Base-by-base conservation (phyloP, 2,113 vertebrate genomes). In the Nymphicus hollandicus region DNA sequence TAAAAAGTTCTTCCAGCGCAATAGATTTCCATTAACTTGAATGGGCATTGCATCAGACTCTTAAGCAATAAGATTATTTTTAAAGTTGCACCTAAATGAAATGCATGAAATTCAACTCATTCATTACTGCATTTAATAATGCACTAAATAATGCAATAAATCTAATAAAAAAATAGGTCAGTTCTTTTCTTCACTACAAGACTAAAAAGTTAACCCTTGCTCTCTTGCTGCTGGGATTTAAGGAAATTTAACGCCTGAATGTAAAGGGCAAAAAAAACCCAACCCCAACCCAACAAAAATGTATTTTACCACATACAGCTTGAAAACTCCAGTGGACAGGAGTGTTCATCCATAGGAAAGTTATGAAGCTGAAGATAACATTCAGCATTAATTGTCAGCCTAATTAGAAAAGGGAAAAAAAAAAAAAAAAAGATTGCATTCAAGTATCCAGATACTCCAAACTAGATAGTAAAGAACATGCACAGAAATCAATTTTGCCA, bases 341-440 rank as follows among this genome's bases (percentile, higher is more conserved):
- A 99, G 96, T 99, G 99, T 88, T 99, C 99, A 98, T 99, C 99
- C 99, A 99, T 99, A 88, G 99, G 99, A 98, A 99, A 99, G 97
- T 99, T 99, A 98, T 99, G 99, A 98, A 99, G 99, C 98, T 99
- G 99, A 98, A 99, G 99, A 96, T 99, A 99, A 97, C 99, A 99
- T 98, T 99, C 99, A 97, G 99, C 99, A 98, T 99, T 99, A 98
- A 99, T 99, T 97, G 99, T 99, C 98, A 99, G 98, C 97, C 99
- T 99, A 97, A 98, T 97, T 97, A 96, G 95, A 98, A 97, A 93
- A 97, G 97, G 7, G 4, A 4, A 6, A 9, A 10, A 18, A 37
- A 43, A 52, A 35, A 37, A 1, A 31, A 52, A 80, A 71, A 28
- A 56, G 1, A 65, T 83, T 78, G 92, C 35, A 79, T 50, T 82